phyloP scores from a whole-genome alignment of 2,113 vertebrate species.

The Elachura formosa region DNA sequence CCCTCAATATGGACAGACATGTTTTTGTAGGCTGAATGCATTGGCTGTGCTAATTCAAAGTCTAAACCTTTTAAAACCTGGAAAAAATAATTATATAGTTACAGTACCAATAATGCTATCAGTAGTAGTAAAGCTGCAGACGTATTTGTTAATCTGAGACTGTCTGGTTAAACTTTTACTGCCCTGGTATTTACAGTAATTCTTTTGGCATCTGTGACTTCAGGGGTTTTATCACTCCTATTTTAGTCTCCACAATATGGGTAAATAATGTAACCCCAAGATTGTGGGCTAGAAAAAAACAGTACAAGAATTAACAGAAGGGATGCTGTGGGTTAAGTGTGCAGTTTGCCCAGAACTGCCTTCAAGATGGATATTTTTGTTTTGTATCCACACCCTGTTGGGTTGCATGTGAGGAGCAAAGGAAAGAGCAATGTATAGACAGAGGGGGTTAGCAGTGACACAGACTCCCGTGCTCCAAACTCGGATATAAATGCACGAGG shows the following conservation, averaged over 20 bases:
- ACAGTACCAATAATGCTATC: background rate
- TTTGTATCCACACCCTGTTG: background rate
- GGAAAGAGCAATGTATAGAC: background rate
- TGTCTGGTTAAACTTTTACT: slow-evolving; percentile 21
- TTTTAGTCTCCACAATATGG: background rate
- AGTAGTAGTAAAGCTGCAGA: slow-evolving; percentile 32
- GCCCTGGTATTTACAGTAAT: background rate
- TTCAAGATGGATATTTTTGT: background rate
- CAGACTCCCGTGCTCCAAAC: background rate
- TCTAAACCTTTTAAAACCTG: slow-evolving; percentile 32
- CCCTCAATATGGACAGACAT: slow-evolving; percentile 13
- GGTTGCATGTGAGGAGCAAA: background rate
- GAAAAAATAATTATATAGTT: background rate
- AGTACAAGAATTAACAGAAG: background rate
- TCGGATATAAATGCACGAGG: background rate
- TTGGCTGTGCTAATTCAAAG: slow-evolving; percentile 36
- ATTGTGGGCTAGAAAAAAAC: background rate
- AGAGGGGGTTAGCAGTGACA: background rate
- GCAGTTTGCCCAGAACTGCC: background rate
- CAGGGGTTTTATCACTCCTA: background rate
- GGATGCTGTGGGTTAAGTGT: background rate
- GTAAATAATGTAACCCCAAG: background rate
- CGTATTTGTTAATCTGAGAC: background rate
- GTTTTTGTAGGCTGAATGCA: slow-evolving; percentile 43
- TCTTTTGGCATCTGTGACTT: slow-evolving; percentile 14